Conservation (phyloP, 2,888 invertebrate species). For the Trisateles emortualis region DNA sequence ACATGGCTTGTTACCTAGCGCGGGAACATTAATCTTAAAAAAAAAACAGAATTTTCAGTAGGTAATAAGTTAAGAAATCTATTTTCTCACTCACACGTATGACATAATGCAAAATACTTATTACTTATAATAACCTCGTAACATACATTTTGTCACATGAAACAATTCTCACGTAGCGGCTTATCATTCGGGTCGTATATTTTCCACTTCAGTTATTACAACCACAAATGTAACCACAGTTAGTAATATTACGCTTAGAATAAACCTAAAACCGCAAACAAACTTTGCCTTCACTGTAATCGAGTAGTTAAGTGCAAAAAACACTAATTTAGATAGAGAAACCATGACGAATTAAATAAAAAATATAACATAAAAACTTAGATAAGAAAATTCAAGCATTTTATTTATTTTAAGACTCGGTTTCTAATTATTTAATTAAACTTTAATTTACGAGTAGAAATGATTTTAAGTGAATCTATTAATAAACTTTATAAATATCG, state of each 20-base stretch:
- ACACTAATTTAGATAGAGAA: slow-evolving; percentile 21
- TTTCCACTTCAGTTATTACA: slow-evolving; percentile 27
- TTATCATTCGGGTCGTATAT: slow-evolving; percentile 11
- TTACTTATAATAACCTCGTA: slow-evolving; percentile 1
- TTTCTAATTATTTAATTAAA: too few species aligned
- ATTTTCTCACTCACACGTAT: slow-evolving; percentile 10
- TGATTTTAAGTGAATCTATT: too few species aligned
- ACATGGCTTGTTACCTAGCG: too few species aligned
- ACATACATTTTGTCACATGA: background rate
- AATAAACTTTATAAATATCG: too few species aligned
- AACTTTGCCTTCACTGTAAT: slow-evolving; percentile 29
- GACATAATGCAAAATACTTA: slow-evolving; percentile 1
- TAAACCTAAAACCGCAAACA: slow-evolving; percentile 39
- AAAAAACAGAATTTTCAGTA: too few species aligned
- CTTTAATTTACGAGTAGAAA: too few species aligned
- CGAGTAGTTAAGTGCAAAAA: slow-evolving; percentile 21
- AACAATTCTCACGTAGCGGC: slow-evolving; percentile 10
- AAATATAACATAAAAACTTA: slow-evolving; percentile 3
- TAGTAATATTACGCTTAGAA: slow-evolving; percentile 27
- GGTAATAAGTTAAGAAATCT: background rate
- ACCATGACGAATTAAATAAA: slow-evolving; percentile 17
- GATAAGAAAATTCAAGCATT: slow-evolving; percentile 12
- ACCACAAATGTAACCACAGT: slow-evolving; percentile 38
- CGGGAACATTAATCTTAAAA: too few species aligned
- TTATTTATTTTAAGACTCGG: slow-evolving; percentile 14